Evolutionary conservation across 1,140 invertebrate genomes (phyloP), one percentile per base, ranked within the genome.

Genomic region (Bombus polaris): DNA sequence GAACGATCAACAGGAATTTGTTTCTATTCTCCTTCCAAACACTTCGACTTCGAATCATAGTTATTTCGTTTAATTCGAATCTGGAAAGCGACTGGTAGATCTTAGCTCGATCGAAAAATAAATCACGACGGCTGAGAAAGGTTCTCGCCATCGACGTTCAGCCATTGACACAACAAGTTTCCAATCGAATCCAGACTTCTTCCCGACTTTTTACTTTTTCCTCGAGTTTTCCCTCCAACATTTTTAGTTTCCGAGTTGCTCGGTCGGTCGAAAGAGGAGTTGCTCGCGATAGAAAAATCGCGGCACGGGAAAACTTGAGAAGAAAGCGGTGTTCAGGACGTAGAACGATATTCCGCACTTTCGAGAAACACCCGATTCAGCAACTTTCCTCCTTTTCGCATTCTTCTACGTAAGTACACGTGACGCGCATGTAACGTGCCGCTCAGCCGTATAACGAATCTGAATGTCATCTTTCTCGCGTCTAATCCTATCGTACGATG

Each of bases 321-420:
- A 75, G 62, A 22, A 73, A 74, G 28, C 25, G 57, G 35, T 62
- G 70, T 83, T 87, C 37, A 18, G 25, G 37, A 15, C 71, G 37
- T 18, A 8, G n/a, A 74, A 87, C 59, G 77, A 71, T 87, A 53
- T 84, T 78, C 68, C 57, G 68, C 79, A 66, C 72, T 82, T 62
- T 65, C 39, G n/a, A 32, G 57, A 42, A n/a, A 62, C 74, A 87
- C 77, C 37, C 35, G 28, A 83, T 32, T 22, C 82, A 28, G 57
- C 66, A 68, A 72, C 70, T 80, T 68, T 47, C 42, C 42, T 15
- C 22, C 42, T 15, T 70, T 37, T 35, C n/a, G 10, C 47, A 9
- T n/a, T 28, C 44, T 28, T 72, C 42, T n/a, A 25, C 15, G n/a
- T 53, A 53, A 53, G 47, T 15, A 28, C 62, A 68, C 77, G 47